Base-by-base conservation (phyloP, 1,140 invertebrate genomes). In the Atta texana region DNA sequence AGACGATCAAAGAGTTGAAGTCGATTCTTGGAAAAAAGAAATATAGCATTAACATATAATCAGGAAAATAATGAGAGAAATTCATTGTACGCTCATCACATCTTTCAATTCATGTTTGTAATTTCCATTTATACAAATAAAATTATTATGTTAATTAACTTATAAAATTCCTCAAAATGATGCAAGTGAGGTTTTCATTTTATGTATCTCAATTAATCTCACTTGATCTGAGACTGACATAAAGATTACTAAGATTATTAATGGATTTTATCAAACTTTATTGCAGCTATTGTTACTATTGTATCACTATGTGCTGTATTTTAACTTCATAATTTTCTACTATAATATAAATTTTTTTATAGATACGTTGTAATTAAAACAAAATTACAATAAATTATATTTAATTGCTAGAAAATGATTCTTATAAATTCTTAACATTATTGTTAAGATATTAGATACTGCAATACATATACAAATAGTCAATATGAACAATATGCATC, bases 1-100 rank as follows among this genome's bases (percentile, higher is more conserved):
- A 88, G 72, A 96, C 96, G 3, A 91, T 89, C 31, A 95, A 84
- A 0, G 94, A 95, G 31, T 95, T 93, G 2, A 95, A 64, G 55
- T 96, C 95, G 5, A 95, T 91, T 18, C 97, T 97, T 59, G 10
- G 39, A 2, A 64, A 74, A 55, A 28, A 87, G 24, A 66, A 55
- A 14, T 14, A 51, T 31, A 4, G 1, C 0, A 53, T 68, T 86
- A 44, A 59, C 5, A 12, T 3, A 24, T 2, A 6, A 14, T 44
- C 12, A 39, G 72, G n/a, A 64, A 55, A 55, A 72, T 0, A 24
- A 44, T 7, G 8, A 49, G 31, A 57, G 12, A 49, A 0, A 14
- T 34, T 66, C 6, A n/a, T 39, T 16, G n/a, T 57, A 75, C n/a
- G 18, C 28, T 18, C 12, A 4, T 74, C 6, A n/a, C 3, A 49